Base-by-base conservation (phyloP, 2,888 invertebrate genomes). In the Myopa testacea region DNA sequence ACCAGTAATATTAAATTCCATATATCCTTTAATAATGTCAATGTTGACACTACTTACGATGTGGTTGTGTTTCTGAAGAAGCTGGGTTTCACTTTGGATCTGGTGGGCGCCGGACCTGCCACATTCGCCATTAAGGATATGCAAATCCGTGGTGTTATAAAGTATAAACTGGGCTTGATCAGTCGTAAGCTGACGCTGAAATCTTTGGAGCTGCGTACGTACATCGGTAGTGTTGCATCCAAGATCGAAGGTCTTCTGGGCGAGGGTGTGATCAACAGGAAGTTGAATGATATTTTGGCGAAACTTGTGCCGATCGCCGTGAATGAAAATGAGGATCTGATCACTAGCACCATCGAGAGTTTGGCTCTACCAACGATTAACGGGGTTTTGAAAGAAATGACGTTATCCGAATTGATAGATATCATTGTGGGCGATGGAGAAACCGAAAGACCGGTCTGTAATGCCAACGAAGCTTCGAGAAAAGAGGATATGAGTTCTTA, bases 181-280 rank as follows among this genome's bases (percentile, higher is more conserved):
- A 80, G 82, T 14, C 81, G 82, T 50, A 86, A 86, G 45, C 50
- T 88, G 75, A 85, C 83, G 78, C 69, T 88, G 26, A 87, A 86
- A 80, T 77, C 83, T 55, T 78, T 87, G 78, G 83, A 85, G 26
- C 81, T 86, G 63, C 85, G 85, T 76, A 83, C 84, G 5, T 84
- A 82, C 34, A 72, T 88, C 78, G 87, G 86, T 26, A 85, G 85
- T 70, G 85, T 85, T 34, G 84, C 85, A 0, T 88, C 87, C 7
- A 81, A 87, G 0, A 87, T 88, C 77, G 83, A 84, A 45, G 88
- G 88, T 68, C 75, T 88, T 14, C 78, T 88, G 60, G 88, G 88
- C 58, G 78, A 85, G 19, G 87, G 87, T 38, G 60, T 14, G 19
- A 67, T 87, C 75, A 88, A 88, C 40, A 80, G 82, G 71, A 85